Conservation (phyloP, 2,888 invertebrate species). For the Eilema caniola region DNA sequence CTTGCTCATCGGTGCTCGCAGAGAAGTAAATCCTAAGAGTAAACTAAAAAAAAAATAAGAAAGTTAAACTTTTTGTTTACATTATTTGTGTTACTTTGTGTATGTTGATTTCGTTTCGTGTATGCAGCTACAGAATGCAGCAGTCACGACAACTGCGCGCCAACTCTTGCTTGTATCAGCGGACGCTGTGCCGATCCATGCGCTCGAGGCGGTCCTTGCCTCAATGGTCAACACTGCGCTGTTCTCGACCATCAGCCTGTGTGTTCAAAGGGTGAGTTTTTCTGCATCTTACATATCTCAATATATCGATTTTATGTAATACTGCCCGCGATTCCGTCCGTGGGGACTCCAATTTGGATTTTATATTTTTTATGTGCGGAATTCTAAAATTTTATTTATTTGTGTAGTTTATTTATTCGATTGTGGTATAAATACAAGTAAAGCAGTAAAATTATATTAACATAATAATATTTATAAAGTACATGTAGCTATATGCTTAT, state of each 20-base stretch:
- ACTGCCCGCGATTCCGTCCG: no score
- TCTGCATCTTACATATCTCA: neutral
- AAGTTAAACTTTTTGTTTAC: neutral
- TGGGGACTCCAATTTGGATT: no score
- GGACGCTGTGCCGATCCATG: conserved; percentile 94
- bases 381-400: no score
- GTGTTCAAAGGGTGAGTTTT: conserved; percentile 90
- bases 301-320: no score
- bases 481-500: no score
- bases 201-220: conserved; percentile 90
- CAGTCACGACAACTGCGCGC: conserved; percentile 92
- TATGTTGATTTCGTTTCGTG: conserved; percentile 30
- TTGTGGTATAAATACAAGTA: no score
- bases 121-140: conserved; percentile 92
- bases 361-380: no score
- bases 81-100: neutral
- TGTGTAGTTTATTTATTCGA: no score
- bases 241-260: conserved; percentile 94
- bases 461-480: no score
- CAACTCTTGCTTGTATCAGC: conserved; percentile 92
- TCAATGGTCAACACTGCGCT: conserved; percentile 91
- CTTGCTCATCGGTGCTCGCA: neutral
- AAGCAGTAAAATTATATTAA: no score
- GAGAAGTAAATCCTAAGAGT: neutral
- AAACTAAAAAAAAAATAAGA: no score